phyloP scores from a whole-genome alignment of 1,140 invertebrate species.

The Drosophila punjabiensis region DNA sequence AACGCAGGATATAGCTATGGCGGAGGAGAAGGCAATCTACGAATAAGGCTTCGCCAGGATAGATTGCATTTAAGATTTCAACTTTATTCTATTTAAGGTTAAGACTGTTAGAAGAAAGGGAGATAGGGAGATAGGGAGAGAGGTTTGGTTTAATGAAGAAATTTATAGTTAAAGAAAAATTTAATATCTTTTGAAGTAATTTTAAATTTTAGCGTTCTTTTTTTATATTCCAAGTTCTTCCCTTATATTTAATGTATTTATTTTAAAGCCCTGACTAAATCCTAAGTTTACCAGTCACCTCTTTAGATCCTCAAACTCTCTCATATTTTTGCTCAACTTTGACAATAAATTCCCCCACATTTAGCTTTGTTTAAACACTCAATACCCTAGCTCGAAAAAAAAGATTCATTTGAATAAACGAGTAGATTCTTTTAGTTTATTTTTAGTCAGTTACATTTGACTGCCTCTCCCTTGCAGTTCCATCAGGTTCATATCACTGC shows the following conservation, averaged over 20 bases:
- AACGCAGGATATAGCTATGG: background rate
- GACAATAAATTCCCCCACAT: background rate
- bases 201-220: background rate
- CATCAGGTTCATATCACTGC: conserved; percentile 8
- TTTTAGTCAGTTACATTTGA: background rate
- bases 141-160: background rate
- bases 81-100: background rate
- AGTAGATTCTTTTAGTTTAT: background rate
- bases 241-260: too few relatives aligned
- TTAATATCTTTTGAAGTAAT: background rate
- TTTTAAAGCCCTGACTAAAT: background rate
- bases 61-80: conserved; percentile 19
- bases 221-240: too few relatives aligned
- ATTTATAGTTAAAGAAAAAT: background rate
- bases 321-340: background rate
- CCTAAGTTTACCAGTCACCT: background rate
- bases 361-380: background rate
- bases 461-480: background rate
- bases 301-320: background rate
- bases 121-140: background rate
- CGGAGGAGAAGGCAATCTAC: conserved; percentile 5
- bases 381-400: background rate
- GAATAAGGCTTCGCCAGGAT: background rate
- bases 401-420: conserved; percentile 5
- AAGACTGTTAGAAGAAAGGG: background rate